A percentile compares a stretch with the other conserved stretches of the same genome.
Conservation (phyloP, 64 coral and sea anemone genomes). For the Trachythela sp. region DNA sequence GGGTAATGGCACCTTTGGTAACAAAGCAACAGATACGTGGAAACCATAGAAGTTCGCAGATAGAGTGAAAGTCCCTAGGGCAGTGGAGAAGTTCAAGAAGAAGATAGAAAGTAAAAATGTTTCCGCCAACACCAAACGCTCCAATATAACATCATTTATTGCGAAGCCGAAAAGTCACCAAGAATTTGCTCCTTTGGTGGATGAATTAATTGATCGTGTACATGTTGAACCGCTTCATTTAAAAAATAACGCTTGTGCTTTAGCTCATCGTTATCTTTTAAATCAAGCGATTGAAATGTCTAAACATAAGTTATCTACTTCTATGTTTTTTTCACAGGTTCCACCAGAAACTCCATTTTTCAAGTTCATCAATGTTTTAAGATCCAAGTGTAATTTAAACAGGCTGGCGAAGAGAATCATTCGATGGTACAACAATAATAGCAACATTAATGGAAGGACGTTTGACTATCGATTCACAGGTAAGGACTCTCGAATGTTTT, state of each 20-base stretch:
- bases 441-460: not conserved
- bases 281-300: conserved; percentile 48
- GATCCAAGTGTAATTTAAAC: not conserved
- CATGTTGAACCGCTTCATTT: too few relatives aligned
- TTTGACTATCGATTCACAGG: conserved; percentile 71
- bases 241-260: not conserved
- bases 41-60: too few relatives aligned
- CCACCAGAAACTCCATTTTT: conserved; percentile 15
- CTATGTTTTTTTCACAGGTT: conserved; percentile 43
- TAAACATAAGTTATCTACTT: not conserved
- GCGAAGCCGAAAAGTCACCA: too few relatives aligned
- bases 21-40: not conserved
- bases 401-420: conserved; percentile 55
- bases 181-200: too few relatives aligned
- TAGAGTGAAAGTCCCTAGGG: too few relatives aligned
- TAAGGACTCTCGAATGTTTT: conserved; percentile 43
- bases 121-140: too few relatives aligned
- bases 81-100: too few relatives aligned
- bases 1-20: too few relatives aligned
- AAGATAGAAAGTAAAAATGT: too few relatives aligned
- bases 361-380: conserved; percentile 40
- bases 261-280: conserved; percentile 30
- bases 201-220: too few relatives aligned
- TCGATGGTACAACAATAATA: conserved; percentile 47
- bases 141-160: too few relatives aligned